A percentile compares a stretch with the other conserved stretches of the same genome.
These are phyloP conservation scores for Parauchenoglanis ngamensis DNA, from an alignment of 2,797 vertebrate genomes.

Conservation along the genomic window DNA sequence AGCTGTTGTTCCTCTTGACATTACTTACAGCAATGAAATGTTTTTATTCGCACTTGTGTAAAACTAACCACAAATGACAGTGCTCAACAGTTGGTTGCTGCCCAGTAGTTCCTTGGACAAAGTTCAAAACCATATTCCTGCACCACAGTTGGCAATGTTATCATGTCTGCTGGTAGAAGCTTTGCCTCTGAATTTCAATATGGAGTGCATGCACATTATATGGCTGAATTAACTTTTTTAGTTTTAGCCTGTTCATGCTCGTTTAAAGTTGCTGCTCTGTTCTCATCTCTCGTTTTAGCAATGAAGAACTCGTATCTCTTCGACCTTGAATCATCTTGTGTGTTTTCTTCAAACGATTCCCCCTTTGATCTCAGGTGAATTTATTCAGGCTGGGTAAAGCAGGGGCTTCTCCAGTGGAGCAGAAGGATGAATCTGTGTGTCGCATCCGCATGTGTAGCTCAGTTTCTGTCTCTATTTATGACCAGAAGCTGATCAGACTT, in stretches of 20 bases:
- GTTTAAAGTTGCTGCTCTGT: background rate
- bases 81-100: conserved; percentile 38
- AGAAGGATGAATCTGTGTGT: background rate
- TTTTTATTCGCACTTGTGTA: conserved; percentile 52
- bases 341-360: conserved; percentile 14
- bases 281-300: background rate
- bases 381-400: background rate
- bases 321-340: conserved; percentile 21
- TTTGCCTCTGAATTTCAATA: conserved; percentile 2
- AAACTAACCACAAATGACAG: conserved; percentile 51
- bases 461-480: background rate
- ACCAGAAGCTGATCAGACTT: background rate
- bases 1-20: conserved; percentile 27
- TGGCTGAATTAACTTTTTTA: background rate
- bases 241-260: background rate
- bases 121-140: conserved; percentile 45
- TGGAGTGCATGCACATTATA: background rate
- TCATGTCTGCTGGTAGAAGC: background rate
- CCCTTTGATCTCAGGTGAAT: conserved; percentile 30
- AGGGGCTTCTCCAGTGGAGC: background rate
- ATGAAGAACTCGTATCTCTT: conserved; percentile 12
- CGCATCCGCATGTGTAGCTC: background rate
- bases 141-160: conserved; percentile 36
- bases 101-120: conserved; percentile 47
- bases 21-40: conserved; percentile 41